Conservation (phyloP, 2,888 invertebrate genomes). For the Drosophila seclusa region DNA sequence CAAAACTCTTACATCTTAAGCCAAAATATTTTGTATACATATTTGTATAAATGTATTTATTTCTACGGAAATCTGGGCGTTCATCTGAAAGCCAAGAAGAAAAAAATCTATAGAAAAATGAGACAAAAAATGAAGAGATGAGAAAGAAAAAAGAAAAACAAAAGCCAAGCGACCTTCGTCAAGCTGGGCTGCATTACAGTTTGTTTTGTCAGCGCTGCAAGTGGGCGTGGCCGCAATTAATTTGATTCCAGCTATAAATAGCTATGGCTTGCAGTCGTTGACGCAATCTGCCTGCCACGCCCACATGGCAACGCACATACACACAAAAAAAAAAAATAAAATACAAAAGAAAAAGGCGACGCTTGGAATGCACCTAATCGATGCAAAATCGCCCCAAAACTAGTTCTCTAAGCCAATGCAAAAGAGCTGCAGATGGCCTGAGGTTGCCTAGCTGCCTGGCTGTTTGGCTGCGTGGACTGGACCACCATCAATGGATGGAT, state of each 20-base stretch:
- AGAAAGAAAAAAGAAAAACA: slow-evolving; percentile 24
- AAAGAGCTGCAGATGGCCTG: slow-evolving; percentile 19
- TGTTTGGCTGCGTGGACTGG: slow-evolving; percentile 13
- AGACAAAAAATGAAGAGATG: slow-evolving; percentile 9
- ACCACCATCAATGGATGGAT: slow-evolving; percentile 63
- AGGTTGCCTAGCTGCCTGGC: slow-evolving; percentile 1
- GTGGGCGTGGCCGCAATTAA: slow-evolving; percentile 77
- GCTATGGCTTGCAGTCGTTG: slow-evolving; percentile 53
- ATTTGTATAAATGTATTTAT: slow-evolving; percentile 26
- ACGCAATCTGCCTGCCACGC: slow-evolving; percentile 55
- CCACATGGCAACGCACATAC: slow-evolving; percentile 40
- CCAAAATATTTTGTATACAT: slow-evolving; percentile 46
- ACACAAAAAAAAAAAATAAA: not conserved
- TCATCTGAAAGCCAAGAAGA: slow-evolving; percentile 65
- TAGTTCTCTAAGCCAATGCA: slow-evolving; percentile 64
- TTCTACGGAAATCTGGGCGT: slow-evolving; percentile 77
- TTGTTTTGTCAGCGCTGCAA: slow-evolving; percentile 69
- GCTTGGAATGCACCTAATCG: slow-evolving; percentile 79
- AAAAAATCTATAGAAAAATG: slow-evolving; percentile 7
- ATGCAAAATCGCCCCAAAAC: slow-evolving; percentile 76
- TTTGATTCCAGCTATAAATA: slow-evolving; percentile 79
- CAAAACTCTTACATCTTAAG: slow-evolving; percentile 45
- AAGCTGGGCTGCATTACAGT: slow-evolving; percentile 65
- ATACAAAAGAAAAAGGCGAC: slow-evolving; percentile 50
- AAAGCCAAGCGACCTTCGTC: slow-evolving; percentile 69